Evolutionary conservation across 2,888 invertebrate species (phyloP), one percentile per base, ranked within the genome.

Genomic region (Byasa hedistus): DNA sequence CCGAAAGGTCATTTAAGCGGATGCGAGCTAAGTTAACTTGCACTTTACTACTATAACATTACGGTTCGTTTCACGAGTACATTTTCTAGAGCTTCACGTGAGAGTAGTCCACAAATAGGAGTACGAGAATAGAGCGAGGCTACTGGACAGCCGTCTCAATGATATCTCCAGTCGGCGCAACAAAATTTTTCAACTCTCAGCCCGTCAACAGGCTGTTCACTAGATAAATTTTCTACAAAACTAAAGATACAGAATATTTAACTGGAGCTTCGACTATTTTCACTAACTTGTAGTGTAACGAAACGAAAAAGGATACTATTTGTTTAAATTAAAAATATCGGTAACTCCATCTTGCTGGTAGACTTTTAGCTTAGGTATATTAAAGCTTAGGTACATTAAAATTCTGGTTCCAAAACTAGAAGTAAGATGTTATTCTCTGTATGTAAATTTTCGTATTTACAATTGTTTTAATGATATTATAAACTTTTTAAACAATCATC

Each of bases 51-150:
- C 73, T 73, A 69, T 61, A 70, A 72, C 66, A 67, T 74, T 86
- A 89, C 74, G 82, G 85, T 83, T 80, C 78, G 82, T 79, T 86
- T 82, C 78, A 69, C 73, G 70, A 69, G 72, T 75, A 76, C 74
- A 78, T 74, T 74, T 75, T 76, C 69, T 75, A 77, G 80, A 80
- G 83, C 83, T 87, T 83, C 84, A 83, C 80, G 79, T 79, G 79
- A 83, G 84, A 85, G 85, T 87, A 81, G 82, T 90, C 88, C 87
- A 89, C 89, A 89, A 91, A 91, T 91, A 91, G 90, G 84, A 83
- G 85, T 85, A 85, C 87, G 80, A 90, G 89, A 91, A 91, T 91
- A 91, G 91, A 89, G 86, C 90, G 91, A 91, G 91, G 91, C 90
- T 89, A 89, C 88, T 90, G 89, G 76, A 78, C 77, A 77, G 69